These are phyloP conservation scores for Meloe dianella DNA, from an alignment of 2,888 invertebrate genomes.

Conservation along the genomic window DNA sequence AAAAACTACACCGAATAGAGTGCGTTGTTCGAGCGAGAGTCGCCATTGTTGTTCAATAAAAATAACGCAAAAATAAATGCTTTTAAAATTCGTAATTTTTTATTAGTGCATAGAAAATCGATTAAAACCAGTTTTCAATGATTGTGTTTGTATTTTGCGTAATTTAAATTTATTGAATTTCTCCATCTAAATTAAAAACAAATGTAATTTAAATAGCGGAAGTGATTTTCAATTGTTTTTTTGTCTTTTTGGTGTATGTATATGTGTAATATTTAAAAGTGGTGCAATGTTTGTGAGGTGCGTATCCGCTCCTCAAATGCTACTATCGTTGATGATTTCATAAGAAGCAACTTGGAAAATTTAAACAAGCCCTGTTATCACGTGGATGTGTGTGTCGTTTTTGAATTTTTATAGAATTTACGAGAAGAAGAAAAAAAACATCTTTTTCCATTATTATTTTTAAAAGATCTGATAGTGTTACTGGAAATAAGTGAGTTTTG, in stretches of 20 bases:
- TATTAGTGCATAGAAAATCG: too few relatives aligned
- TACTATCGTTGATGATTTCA: slow-evolving; percentile 52
- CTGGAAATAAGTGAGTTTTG: background rate
- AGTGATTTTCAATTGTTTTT: slow-evolving; percentile 14
- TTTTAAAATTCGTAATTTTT: background rate
- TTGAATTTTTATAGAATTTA: background rate
- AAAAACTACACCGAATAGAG: slow-evolving; percentile 40
- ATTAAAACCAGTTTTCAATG: too few relatives aligned
- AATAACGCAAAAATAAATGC: slow-evolving; percentile 23
- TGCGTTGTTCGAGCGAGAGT: slow-evolving; percentile 57
- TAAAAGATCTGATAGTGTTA: background rate
- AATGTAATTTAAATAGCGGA: background rate
- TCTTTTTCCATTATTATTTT: background rate
- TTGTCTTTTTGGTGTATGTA: slow-evolving; percentile 4
- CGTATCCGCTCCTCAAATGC: slow-evolving; percentile 52
- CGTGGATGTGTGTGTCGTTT: slow-evolving; percentile 47
- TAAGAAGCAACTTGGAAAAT: slow-evolving; percentile 39
- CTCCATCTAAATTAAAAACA: background rate
- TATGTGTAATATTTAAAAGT: slow-evolving; percentile 52
- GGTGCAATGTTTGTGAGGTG: slow-evolving; percentile 60
- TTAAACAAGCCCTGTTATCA: slow-evolving; percentile 39
- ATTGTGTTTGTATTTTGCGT: too few relatives aligned
- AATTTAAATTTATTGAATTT: too few relatives aligned
- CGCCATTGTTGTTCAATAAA: slow-evolving; percentile 60
- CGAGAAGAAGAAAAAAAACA: background rate